Conservation (phyloP, 2,888 invertebrate genomes). For the Amiota communis region DNA sequence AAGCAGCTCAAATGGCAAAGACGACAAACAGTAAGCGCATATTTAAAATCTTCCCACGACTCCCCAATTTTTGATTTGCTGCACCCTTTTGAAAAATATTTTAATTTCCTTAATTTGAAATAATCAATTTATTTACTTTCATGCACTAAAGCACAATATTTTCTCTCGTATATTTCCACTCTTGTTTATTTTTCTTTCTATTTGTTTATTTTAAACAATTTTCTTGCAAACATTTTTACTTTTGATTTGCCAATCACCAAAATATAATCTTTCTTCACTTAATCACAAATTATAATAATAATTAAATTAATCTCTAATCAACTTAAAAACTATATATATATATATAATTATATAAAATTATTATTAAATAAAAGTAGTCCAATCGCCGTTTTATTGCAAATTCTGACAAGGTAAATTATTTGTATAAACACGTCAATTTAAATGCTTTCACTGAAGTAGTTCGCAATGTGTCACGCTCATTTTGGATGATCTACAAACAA, state of each 20-base stretch:
- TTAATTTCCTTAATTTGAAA: conserved; percentile 23
- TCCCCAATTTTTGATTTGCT: conserved; percentile 21
- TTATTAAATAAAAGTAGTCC: conserved; percentile 79
- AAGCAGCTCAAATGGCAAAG: conserved; percentile 76
- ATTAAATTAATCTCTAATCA: conserved; percentile 36
- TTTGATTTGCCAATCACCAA: not conserved
- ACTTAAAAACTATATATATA: conserved; percentile 43
- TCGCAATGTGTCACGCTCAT: too few species aligned
- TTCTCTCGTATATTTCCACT: conserved; percentile 65
- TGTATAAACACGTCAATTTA: conserved; percentile 13
- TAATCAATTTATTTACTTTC: conserved; percentile 34
- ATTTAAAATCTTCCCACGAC: not conserved
- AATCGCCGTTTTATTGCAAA: conserved; percentile 96
- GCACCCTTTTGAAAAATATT: conserved; percentile 31
- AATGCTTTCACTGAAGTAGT: too few species aligned
- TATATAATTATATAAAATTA: conserved; percentile 43
- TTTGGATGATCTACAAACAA: not conserved
- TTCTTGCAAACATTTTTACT: conserved; percentile 29
- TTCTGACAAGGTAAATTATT: conserved; percentile 93
- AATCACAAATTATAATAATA: conserved; percentile 34
- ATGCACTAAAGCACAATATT: conserved; percentile 68
- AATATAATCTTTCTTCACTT: conserved; percentile 36
- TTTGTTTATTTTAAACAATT: too few species aligned
- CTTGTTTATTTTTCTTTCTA: conserved; percentile 45
- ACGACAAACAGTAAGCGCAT: conserved; percentile 85